phyloP scores from a whole-genome alignment of 2,113 vertebrate species.

The Leiothrix lutea region DNA sequence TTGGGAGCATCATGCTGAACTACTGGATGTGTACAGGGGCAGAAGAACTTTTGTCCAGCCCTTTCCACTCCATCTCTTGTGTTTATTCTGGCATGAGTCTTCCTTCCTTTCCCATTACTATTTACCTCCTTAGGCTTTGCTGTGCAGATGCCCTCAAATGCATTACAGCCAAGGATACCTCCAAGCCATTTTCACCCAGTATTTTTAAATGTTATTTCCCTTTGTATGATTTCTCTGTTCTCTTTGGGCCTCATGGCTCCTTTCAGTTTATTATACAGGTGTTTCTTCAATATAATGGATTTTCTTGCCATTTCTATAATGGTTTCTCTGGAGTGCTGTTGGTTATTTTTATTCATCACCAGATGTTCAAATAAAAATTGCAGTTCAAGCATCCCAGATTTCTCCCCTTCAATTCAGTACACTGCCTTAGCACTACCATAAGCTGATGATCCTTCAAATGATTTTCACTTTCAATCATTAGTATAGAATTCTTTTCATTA shows the following conservation, averaged over 20 bases:
- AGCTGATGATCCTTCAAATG: background rate
- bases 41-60: background rate
- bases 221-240: background rate
- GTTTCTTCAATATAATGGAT: background rate
- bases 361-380: background rate
- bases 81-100: background rate
- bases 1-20: background rate
- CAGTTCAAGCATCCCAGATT: background rate
- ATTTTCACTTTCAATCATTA: background rate
- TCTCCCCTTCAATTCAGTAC: background rate
- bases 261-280: background rate
- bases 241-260: background rate
- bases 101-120: background rate
- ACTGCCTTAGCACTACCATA: background rate
- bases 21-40: background rate
- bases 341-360: background rate
- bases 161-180: background rate
- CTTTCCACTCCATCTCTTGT: background rate
- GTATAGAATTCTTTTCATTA: background rate
- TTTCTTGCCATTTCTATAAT: background rate
- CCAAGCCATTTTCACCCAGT: background rate
- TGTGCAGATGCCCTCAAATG: background rate
- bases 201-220: background rate
- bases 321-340: background rate
- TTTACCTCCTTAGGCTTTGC: background rate